These are phyloP conservation scores for Ectobius pallidus DNA, from an alignment of 2,888 invertebrate genomes.

Conservation along the genomic window DNA sequence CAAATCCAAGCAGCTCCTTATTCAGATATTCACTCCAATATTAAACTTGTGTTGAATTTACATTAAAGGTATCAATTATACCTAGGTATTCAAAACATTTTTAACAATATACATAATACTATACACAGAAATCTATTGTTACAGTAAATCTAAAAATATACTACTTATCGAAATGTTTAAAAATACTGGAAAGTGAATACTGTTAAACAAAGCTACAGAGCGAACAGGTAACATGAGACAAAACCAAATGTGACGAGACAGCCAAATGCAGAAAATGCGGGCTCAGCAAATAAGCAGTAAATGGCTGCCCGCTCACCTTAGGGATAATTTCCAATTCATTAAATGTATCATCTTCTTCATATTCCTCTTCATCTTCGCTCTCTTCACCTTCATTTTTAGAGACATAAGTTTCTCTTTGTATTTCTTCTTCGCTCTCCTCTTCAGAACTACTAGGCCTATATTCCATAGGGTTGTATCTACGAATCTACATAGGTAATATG, in stretches of 20 bases:
- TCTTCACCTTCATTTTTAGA: neutral
- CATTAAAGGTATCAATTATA: no score
- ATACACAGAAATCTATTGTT: no score
- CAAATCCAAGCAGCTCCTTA: no score
- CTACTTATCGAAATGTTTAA: no score
- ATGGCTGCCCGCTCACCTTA: conserved; percentile 40
- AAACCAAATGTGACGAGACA: neutral
- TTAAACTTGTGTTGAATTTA: no score
- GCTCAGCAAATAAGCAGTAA: neutral
- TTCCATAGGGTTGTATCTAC: conserved; percentile 43
- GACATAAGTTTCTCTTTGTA: conserved; percentile 50
- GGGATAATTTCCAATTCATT: conserved; percentile 33
- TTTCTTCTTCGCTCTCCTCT: conserved; percentile 47
- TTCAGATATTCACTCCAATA: no score
- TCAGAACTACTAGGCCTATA: conserved; percentile 43
- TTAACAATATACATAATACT: no score
- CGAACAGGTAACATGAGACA: neutral
- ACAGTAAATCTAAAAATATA: no score
- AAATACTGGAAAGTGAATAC: no score
- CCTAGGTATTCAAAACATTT: no score
- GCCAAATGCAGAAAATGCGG: conserved; percentile 5
- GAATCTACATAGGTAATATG: conserved; percentile 38
- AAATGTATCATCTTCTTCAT: conserved; percentile 51
- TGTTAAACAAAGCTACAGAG: no score
- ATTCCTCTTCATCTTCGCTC: conserved; percentile 54